phyloP scores from a whole-genome alignment of 2,113 vertebrate species.

The Callospermophilus lateralis region DNA sequence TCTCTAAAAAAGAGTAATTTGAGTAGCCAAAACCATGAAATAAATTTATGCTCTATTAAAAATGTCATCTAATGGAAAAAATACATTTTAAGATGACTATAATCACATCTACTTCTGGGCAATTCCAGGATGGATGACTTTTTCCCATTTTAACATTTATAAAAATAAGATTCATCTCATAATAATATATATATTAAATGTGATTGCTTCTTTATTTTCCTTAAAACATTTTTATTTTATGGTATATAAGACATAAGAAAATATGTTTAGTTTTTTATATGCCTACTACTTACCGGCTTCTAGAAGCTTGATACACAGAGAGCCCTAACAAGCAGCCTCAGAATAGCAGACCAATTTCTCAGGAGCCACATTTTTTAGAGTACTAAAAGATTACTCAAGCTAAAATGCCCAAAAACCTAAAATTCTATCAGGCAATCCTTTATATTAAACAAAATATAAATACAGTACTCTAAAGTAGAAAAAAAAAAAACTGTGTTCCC shows the following conservation, averaged over 20 bases:
- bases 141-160: conserved; percentile 10
- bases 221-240: not conserved
- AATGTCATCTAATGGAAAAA: conserved; percentile 43
- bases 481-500: not conserved
- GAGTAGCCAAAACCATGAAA: not conserved
- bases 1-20: conserved; percentile 39
- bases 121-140: not conserved
- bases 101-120: not conserved
- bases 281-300: not conserved
- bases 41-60: conserved; percentile 42
- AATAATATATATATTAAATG: not conserved
- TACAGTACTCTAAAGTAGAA: not conserved
- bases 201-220: not conserved
- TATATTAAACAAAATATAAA: not conserved
- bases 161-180: conserved; percentile 16
- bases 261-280: not conserved
- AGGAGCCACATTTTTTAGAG: not conserved
- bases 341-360: not conserved
- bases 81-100: not conserved
- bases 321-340: not conserved
- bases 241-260: not conserved
- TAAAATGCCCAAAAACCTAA: not conserved
- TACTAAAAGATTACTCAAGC: not conserved
- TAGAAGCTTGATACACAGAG: not conserved
- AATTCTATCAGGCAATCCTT: not conserved